Base-by-base conservation (phyloP, 2,888 invertebrate species). In the Hirudinaria manillensis region DNA sequence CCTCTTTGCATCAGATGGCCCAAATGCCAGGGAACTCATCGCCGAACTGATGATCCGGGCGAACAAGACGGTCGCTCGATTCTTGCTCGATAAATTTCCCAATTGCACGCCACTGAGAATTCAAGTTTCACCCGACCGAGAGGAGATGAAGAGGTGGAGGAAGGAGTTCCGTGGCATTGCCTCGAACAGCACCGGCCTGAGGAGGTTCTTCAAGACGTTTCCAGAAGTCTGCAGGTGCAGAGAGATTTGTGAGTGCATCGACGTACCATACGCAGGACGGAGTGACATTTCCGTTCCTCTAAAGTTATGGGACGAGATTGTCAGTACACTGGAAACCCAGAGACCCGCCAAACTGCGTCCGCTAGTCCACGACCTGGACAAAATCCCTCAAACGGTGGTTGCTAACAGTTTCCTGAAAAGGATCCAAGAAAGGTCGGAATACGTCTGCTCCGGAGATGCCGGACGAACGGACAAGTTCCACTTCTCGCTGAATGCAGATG, bases 41-140 rank as follows among this genome's bases (percentile, higher is more conserved):
- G 79, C 82, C 67, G 83, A 83, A 78, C 75, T 83, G 55, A 77
- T 80, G 76, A 79, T 83, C 27, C 79, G 79, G 76, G 80, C 82
- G 7, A 80, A 82, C 76, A 79, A 78, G 61, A 80, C 82, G 66
- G 80, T 82, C 10, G 82, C 81, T 3, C 76, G 76, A 55, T 76
- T 80, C 27, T 77, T 83, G 51, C 72, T 80, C 19, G 72, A 75
- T 13, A 76, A 75, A 10, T 81, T 79, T 70, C 81, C 81, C 0
- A 77, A 80, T n/a, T 75, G 77, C 7, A 81, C 79, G 0, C 83
- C 83, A 6, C 77, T 75, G 38, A 70, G 75, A 71, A 70, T 51
- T 19, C 75, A 75, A 71, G 29, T 45, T 3, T 36, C 75, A 29
- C 75, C 75, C 16, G 29, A 61, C 13, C 21, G 53, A 32, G 55